Evolutionary conservation across 1,140 invertebrate species (phyloP).

Genomic region (Melipona quadrifasciata): DNA sequence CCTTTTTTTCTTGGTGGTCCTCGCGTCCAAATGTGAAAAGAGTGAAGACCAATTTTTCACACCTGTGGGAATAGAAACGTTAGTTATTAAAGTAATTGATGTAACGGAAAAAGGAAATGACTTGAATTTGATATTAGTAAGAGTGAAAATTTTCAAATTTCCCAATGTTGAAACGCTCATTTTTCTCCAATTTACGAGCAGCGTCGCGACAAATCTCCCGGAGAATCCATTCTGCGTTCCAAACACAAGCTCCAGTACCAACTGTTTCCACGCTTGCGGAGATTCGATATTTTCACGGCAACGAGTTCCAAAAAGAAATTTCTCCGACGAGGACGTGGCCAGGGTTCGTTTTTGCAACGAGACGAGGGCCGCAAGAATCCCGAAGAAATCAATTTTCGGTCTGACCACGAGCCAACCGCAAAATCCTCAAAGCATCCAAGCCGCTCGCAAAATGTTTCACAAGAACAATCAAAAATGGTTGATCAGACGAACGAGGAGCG

Average conservation of each 20-base stretch:
- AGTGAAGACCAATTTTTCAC: constrained; percentile 33
- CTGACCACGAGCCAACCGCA: neutral
- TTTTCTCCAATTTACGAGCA: neutral
- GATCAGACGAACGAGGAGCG: constrained; percentile 74
- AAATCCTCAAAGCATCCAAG: constrained; percentile 55
- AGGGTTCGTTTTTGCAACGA: neutral
- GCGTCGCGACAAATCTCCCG: constrained; percentile 23
- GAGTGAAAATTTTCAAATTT: no score
- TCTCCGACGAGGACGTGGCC: constrained; percentile 19
- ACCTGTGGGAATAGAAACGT: constrained; percentile 31
- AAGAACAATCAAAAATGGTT: constrained; percentile 64
- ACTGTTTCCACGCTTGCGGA: constrained; percentile 24
- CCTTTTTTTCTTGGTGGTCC: constrained; percentile 72
- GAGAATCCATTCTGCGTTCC: constrained; percentile 6
- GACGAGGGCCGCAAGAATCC: neutral
- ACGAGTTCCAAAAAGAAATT: constrained; percentile 8
- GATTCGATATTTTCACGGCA: neutral
- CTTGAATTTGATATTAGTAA: neutral
- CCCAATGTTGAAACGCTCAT: no score
- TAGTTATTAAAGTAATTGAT: constrained; percentile 17
- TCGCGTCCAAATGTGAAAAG: constrained; percentile 58
- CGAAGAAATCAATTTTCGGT: constrained; percentile 27
- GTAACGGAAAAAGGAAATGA: neutral
- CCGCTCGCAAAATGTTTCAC: neutral
- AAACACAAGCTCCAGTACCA: neutral